phyloP scores from a whole-genome alignment of 2,888 invertebrate species.

The Agrochola litura region DNA sequence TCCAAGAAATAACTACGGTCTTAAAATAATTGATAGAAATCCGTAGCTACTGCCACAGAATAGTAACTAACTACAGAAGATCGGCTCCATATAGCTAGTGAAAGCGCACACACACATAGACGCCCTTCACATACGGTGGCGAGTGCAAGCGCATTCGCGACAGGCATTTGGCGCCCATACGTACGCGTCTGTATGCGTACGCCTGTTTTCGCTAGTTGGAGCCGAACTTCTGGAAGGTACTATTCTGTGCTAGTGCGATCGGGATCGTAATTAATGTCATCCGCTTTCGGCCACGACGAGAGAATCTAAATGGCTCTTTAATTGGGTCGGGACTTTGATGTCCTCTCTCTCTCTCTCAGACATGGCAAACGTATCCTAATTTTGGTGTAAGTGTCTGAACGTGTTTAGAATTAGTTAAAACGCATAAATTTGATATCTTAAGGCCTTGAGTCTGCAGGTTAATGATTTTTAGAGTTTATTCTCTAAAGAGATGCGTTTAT shows the following conservation, averaged over 20 bases:
- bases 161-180: no score
- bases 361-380: conserved; percentile 14
- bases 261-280: conserved; percentile 36
- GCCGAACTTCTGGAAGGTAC: not conserved
- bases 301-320: conserved; percentile 44
- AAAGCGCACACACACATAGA: no score
- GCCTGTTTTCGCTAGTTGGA: not conserved
- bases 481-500: no score
- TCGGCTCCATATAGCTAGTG: not conserved
- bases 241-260: not conserved
- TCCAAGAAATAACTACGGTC: not conserved
- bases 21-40: conserved; percentile 1
- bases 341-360: conserved; percentile 14
- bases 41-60: not conserved
- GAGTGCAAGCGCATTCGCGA: not conserved
- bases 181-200: not conserved
- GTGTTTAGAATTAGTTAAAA: conserved; percentile 7
- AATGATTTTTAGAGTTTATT: no score
- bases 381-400: conserved; percentile 22
- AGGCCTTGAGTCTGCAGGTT: not conserved
- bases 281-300: conserved; percentile 12
- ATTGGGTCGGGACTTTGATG: conserved; percentile 31
- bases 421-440: not conserved
- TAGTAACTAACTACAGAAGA: not conserved
- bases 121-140: not conserved